Base-by-base conservation (phyloP, 1,140 invertebrate species). In the Lycorma delicatula region DNA sequence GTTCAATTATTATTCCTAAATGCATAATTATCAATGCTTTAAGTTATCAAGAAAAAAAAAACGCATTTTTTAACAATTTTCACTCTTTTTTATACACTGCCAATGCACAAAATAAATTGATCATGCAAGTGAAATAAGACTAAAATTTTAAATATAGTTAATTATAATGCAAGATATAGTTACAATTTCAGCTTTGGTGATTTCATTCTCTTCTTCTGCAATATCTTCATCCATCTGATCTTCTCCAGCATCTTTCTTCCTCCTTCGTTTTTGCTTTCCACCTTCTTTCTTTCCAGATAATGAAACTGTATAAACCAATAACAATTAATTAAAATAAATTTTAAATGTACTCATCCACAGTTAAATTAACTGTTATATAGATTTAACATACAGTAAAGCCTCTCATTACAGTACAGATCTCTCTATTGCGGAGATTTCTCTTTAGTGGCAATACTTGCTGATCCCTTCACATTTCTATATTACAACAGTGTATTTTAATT, bases 201-300 rank as follows among this genome's bases (percentile, higher is more conserved):
- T 56, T 49, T 73, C 65, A 47, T 67, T 67, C 53, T 71, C 66
- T n/a, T 68, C 64, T 27, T 67, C 67, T 28, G 49, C 69, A 54
- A 67, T 63, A 44, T 67, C 68, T 52, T 54, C 63, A 56, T 61
- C 66, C 29, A 59, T 49, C 25, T 59, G 56, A 46, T 56, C 56
- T 55, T 66, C 64, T 50, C 71, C 67, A 20, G 69, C 64, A 60
- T 77, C 65, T 31, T 68, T 60, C 61, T 71, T 75, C 63, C 69
- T 73, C 68, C 69, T 73, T 68, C 64, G 71, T 62, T 60, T 70
- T 62, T 67, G 66, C 47, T 61, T 51, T 20, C 64, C 59, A 57
- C 64, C 60, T 41, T 79, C 73, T 63, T 70, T 76, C 56, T 80
- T 79, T 23, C 74, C 76, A 64, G 50, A 70, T 16, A 84, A 60